Evolutionary conservation across 2,888 invertebrate species (phyloP), one percentile per base, ranked within the genome.

Genomic region (Himalopsyche kuldschensis): DNA sequence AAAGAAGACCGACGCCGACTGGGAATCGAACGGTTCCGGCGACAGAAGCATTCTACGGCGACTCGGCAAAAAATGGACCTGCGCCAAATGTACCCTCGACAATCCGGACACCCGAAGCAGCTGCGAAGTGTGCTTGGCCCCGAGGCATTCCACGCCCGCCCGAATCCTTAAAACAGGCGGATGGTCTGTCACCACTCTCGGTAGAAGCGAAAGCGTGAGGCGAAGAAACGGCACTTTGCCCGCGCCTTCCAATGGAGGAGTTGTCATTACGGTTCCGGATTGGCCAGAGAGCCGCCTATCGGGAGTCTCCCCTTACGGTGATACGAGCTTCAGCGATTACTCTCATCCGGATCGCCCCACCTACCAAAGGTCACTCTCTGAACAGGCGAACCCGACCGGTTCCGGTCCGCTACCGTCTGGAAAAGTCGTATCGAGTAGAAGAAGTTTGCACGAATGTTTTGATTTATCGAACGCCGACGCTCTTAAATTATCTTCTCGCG

Each of bases 91-190:
- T 88, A 96, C 96, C 0, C 90, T 96, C 47, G 93, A 95, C 87
- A 96, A 96, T 90, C 92, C 93, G 80, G 93, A 93, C 0, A 92
- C 93, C 35, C 91, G 93, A 85, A 93, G 93, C 6, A 92, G 94
- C 84, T 96, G 96, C 89, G 95, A 95, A 87, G 95, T 95, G 0
- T 96, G 96, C 87, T 93, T 95, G 87, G 93, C 95, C 0, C 96
- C 96, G 0, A 90, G 93, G 87, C 88, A 91, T 79, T 89, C 90
- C 69, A 89, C 91, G 1, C 91, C 91, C 75, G 88, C 91, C 0
- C 88, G 91, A 87, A 91, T 91, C 1, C 27, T 32, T 1, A 75
- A 75, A 75, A 55, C 55, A 5, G 80, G 80, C 32, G 84, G 84
- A 48, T 87, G 91, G 3, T 91, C 91, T 85, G 91, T 92, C 0